Evolutionary conservation across 2,113 vertebrate genomes (phyloP).

Genomic region (Climacteris rufus): DNA sequence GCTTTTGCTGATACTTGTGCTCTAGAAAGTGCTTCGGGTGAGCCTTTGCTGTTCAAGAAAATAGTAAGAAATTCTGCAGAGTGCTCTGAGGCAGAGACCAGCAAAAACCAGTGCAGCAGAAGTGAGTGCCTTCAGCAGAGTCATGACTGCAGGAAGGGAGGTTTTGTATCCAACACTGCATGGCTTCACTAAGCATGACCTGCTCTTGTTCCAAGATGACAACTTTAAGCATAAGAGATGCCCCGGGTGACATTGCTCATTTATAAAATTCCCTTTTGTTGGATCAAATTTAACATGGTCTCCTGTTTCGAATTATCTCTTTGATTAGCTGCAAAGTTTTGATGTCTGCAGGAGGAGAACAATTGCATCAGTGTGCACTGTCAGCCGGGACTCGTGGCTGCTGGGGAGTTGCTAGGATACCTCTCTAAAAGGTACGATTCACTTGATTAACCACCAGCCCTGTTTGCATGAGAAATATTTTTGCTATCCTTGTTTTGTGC

Average conservation of each 20-base stretch:
- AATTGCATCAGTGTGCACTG: slow-evolving; percentile 53
- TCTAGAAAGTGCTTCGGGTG: not conserved
- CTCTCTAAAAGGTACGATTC: slow-evolving; percentile 63
- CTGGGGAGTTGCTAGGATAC: slow-evolving; percentile 73
- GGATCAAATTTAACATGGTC: slow-evolving; percentile 32
- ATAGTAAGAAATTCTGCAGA: not conserved
- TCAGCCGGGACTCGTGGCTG: slow-evolving; percentile 56
- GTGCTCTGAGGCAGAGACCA: not conserved
- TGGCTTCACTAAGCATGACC: not conserved
- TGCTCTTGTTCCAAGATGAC: not conserved
- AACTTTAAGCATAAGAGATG: not conserved
- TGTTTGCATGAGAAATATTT: slow-evolving; percentile 59
- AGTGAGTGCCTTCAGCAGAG: not conserved
- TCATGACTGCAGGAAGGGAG: not conserved
- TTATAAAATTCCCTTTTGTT: slow-evolving; percentile 45
- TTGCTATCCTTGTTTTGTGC: slow-evolving; percentile 36
- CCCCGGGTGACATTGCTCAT: not conserved
- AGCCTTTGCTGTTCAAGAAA: not conserved
- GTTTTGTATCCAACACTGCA: not conserved
- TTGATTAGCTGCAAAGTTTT: slow-evolving; percentile 69
- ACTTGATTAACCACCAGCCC: slow-evolving; percentile 65
- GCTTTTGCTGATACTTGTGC: not conserved
- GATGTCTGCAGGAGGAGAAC: slow-evolving; percentile 60
- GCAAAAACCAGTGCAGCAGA: rapidly evolving
- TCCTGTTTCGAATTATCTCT: slow-evolving; percentile 58